These are phyloP conservation scores for Sarcophaga peregrina DNA, from an alignment of 1,140 invertebrate species.

Conservation along the genomic window DNA sequence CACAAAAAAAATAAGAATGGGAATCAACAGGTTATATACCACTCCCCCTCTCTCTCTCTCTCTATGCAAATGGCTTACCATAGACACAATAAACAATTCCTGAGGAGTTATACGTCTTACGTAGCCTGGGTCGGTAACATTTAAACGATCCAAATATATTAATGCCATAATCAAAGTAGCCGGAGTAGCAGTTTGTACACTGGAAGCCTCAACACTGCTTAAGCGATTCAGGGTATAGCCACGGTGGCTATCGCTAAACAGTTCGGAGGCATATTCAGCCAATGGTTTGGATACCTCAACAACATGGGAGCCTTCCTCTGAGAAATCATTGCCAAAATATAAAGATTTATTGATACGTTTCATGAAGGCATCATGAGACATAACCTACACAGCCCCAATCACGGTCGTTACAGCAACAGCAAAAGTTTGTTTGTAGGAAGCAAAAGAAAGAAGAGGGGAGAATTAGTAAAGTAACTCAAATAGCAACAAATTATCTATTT, in stretches of 20 bases:
- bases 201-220: conserved; percentile 82
- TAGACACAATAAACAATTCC: conserved; percentile 90
- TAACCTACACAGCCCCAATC: conserved; percentile 50
- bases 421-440: neutral
- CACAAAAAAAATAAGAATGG: neutral
- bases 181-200: conserved; percentile 87
- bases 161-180: conserved; percentile 85
- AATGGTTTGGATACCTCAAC: conserved; percentile 53
- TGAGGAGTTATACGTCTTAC: conserved; percentile 83
- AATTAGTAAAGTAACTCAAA: neutral
- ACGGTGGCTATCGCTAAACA: conserved; percentile 79
- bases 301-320: conserved; percentile 68
- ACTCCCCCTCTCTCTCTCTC: too few species aligned
- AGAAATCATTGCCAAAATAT: conserved; percentile 82
- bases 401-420: too few species aligned
- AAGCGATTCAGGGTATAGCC: conserved; percentile 81
- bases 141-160: conserved; percentile 87
- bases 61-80: conserved; percentile 73
- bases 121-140: conserved; percentile 84
- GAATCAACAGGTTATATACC: neutral
- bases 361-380: conserved; percentile 77
- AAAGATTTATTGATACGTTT: conserved; percentile 84
- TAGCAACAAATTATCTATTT: neutral
- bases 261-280: conserved; percentile 83
- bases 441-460: too few species aligned